A percentile compares a stretch with the other conserved stretches of the same genome.
phyloP scores from a whole-genome alignment of 2,113 vertebrate species.

The Polyodon spathula region DNA sequence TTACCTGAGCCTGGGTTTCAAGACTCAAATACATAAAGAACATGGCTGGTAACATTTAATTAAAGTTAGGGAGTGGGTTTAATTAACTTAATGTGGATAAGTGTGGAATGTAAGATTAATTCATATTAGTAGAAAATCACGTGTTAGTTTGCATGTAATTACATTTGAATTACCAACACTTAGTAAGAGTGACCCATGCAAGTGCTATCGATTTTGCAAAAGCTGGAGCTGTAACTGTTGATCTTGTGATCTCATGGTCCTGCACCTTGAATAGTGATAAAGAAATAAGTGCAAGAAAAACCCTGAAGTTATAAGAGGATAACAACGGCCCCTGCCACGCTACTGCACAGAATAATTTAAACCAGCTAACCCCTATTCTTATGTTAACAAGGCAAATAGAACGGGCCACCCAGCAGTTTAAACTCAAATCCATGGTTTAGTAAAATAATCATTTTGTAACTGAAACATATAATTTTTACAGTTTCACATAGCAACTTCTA shows the following conservation, averaged over 20 bases:
- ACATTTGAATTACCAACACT: neutral
- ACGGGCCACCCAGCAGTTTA: constrained; percentile 59
- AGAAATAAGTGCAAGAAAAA: neutral
- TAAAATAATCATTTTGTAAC: constrained; percentile 51
- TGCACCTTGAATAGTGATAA: constrained; percentile 9
- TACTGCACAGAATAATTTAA: constrained; percentile 53
- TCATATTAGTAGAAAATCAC: neutral
- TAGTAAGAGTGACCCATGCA: neutral
- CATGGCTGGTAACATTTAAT: too few species aligned
- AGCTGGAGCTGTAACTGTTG: constrained; percentile 4
- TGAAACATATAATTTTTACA: constrained; percentile 42
- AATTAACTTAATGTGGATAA: too few species aligned
- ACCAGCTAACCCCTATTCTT: constrained; percentile 57
- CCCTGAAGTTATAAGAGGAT: constrained; percentile 49
- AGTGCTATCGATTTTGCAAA: constrained; percentile 3
- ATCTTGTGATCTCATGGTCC: neutral
- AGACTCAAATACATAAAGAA: too few species aligned
- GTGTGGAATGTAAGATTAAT: too few species aligned
- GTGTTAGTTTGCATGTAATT: neutral
- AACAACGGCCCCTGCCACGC: constrained; percentile 57
- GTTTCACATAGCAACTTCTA: constrained; percentile 18
- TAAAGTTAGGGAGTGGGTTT: too few species aligned
- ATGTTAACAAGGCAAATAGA: constrained; percentile 62
- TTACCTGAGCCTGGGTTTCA: neutral
- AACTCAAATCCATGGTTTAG: constrained; percentile 53